phyloP scores from a whole-genome alignment of 2,113 vertebrate species.

The Rhynchomys soricoides region DNA sequence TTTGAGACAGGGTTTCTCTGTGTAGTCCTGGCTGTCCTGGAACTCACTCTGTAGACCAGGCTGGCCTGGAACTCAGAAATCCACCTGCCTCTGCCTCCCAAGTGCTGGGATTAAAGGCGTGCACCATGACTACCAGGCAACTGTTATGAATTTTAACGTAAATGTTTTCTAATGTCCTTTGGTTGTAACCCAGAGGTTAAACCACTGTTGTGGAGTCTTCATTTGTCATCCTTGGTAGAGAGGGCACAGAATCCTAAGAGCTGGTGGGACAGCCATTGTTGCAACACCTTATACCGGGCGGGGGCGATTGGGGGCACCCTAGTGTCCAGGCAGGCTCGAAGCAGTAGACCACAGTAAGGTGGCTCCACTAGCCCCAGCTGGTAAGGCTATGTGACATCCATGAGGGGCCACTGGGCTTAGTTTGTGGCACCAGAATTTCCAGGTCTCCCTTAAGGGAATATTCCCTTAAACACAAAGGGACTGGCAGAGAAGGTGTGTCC shows the following conservation, averaged over 20 bases:
- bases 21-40: too few species aligned
- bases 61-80: too few species aligned
- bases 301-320: not conserved
- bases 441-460: not conserved
- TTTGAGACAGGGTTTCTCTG: too few species aligned
- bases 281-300: not conserved
- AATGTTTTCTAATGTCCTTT: not conserved
- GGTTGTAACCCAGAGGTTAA: not conserved
- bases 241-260: not conserved
- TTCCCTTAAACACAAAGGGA: too few species aligned
- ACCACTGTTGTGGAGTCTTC: not conserved
- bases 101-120: too few species aligned
- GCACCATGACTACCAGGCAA: too few species aligned
- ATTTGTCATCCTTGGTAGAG: not conserved
- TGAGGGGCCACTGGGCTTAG: fast-evolving
- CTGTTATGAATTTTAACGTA: not conserved
- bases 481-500: not conserved
- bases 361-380: not conserved
- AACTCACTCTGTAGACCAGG: too few species aligned
- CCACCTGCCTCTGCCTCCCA: too few species aligned
- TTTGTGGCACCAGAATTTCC: not conserved
- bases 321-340: not conserved
- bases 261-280: too few species aligned
- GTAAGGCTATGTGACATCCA: fast-evolving
- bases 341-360: too few species aligned